These are phyloP conservation scores for Gopherus evgoodei DNA, from an alignment of 2,113 vertebrate genomes.

Conservation along the genomic window DNA sequence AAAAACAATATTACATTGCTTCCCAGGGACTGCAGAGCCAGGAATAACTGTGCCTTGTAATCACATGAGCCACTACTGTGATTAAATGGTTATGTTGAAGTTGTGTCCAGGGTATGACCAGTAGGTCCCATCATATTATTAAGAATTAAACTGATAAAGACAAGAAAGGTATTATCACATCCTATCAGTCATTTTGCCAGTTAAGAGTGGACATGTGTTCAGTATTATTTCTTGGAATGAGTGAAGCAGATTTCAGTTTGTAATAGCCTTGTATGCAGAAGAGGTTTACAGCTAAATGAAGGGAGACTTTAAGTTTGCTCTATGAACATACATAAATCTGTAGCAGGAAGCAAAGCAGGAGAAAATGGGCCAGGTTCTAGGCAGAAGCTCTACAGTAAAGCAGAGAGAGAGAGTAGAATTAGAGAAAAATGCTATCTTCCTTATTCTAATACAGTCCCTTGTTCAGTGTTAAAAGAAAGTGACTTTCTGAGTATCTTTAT, in stretches of 20 bases:
- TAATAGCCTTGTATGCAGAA: not conserved
- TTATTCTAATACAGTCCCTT: not conserved
- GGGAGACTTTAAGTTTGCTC: not conserved
- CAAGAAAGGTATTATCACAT: not conserved
- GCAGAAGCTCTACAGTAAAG: not conserved
- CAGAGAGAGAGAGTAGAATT: too few species aligned
- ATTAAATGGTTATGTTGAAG: not conserved
- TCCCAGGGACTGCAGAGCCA: not conserved
- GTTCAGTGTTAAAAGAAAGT: not conserved
- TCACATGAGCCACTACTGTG: not conserved
- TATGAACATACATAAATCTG: not conserved
- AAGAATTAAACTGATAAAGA: not conserved
- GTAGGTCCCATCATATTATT: not conserved
- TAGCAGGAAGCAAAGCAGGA: not conserved
- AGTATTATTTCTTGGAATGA: not conserved
- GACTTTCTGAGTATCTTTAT: not conserved
- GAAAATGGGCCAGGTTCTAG: not conserved
- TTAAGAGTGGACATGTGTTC: not conserved
- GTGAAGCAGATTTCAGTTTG: not conserved
- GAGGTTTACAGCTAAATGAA: not conserved
- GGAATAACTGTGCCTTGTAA: not conserved
- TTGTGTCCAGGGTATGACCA: not conserved
- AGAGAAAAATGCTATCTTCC: too few species aligned
- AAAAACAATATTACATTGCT: not conserved
- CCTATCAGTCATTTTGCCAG: not conserved